phyloP scores from a whole-genome alignment of 2,797 vertebrate species.

The Hypotaenidia philippensis region DNA sequence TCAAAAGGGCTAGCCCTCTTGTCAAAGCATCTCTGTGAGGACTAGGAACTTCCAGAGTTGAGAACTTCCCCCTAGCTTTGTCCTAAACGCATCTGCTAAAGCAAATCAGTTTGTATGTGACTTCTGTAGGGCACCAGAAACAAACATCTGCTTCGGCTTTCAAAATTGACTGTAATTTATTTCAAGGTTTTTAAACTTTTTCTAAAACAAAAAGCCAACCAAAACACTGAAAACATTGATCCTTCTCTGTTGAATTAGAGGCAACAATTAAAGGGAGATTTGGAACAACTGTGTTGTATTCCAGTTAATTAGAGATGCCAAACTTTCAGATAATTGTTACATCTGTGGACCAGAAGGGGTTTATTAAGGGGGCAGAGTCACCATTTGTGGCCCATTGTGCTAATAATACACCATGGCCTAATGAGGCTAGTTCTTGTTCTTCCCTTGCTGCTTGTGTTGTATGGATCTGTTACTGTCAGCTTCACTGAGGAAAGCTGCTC shows the following conservation, averaged over 20 bases:
- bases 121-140: neutral
- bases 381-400: neutral
- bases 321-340: conserved; percentile 31
- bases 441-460: neutral
- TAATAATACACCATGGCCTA: neutral
- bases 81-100: neutral
- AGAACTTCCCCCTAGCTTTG: neutral
- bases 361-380: conserved; percentile 37
- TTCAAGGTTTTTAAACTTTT: neutral
- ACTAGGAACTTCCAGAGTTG: neutral
- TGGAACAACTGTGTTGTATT: neutral
- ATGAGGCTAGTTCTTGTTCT: neutral
- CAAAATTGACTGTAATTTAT: neutral
- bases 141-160: neutral
- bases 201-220: neutral
- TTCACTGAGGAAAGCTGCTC: neutral
- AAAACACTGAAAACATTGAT: neutral
- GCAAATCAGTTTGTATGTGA: neutral
- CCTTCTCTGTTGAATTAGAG: neutral
- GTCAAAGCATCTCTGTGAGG: neutral
- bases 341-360: neutral
- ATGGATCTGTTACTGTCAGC: neutral
- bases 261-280: conserved; percentile 5
- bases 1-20: neutral
- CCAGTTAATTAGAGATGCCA: conserved; percentile 24